Base-by-base conservation (phyloP, 2,113 vertebrate species). In the Eupsittula cactorum region DNA sequence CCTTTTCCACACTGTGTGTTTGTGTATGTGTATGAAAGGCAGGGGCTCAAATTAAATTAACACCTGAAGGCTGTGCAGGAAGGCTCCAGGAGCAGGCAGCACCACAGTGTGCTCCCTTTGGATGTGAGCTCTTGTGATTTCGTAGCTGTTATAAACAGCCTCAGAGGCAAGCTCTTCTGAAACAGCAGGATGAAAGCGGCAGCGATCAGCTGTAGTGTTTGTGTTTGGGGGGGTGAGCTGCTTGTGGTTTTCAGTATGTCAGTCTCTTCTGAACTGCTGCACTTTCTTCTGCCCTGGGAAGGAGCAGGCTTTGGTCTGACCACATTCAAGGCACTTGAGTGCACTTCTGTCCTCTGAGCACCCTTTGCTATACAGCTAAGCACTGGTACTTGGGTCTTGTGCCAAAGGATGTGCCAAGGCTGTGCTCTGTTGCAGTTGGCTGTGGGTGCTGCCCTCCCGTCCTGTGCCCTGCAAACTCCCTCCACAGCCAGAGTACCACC, bases 291-390 rank as follows among this genome's bases (percentile, higher is more conserved):
- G 77, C 47, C 21, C 16, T 25, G 1, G 2, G 77, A 18, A 68
- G 86, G 75, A 64, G 60, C 29, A 44, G 60, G 10, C 35, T 89
- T 4, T 4, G 5, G 21, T 7, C 59, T 13, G 53, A 12, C 31
- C 1, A 18, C 1, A 1, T n/a, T 37, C 20, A 20, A 25, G 21
- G 0, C 11, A 0, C 21, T 17, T 1, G 33, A 9, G 11, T 5
- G 27, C 2, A 1, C 25, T 33, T 25, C 41, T 62, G 33, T 3
- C 2, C 13, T 5, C 24, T 3, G 41, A 31, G 46, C 76, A 6
- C 7, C 3, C 2, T 50, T 78, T 1, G 0, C 37, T n/a, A 3
- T 16, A 0, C 17, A 0, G 5, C 2, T 1, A 59, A 13, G 50
- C 71, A 55, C 52, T 6, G 52, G 14, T 24, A 59, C 62, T 57